A percentile compares a stretch with the other conserved stretches of the same genome.
These are phyloP conservation scores for Anniella stebbinsi DNA, from an alignment of 2,797 vertebrate species.

Conservation along the genomic window DNA sequence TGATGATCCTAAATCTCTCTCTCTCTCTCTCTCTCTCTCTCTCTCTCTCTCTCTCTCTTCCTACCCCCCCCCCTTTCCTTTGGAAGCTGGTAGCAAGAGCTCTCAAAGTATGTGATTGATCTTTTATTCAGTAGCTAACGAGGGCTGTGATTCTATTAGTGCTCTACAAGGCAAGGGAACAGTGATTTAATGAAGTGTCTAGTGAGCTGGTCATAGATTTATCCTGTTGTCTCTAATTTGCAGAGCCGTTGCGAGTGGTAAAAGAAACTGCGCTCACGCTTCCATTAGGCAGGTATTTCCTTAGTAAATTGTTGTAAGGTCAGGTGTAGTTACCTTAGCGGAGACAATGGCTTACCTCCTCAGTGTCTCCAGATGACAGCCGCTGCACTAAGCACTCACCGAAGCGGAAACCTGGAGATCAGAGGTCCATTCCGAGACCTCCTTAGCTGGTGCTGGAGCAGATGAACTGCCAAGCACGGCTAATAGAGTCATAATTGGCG, in stretches of 20 bases:
- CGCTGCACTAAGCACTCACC: constrained; percentile 77
- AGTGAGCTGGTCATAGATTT: constrained; percentile 90
- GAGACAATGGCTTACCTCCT: constrained; percentile 78
- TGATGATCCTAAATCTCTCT: constrained; percentile 87
- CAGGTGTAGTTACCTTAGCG: constrained; percentile 85
- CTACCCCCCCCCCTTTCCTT: constrained; percentile 71
- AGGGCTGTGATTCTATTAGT: constrained; percentile 94
- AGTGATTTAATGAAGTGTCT: constrained; percentile 98
- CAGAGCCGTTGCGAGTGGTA: constrained; percentile 76
- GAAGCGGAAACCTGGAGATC: constrained; percentile 87
- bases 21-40: constrained; percentile 38
- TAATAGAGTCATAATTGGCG: constrained; percentile 99
- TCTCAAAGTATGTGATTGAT: constrained; percentile 92
- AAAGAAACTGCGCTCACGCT: constrained; percentile 73
- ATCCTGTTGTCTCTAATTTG: constrained; percentile 85
- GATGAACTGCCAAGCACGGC: constrained; percentile 94
- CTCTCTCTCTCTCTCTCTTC: constrained; percentile 39
- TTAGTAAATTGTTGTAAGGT: constrained; percentile 89
- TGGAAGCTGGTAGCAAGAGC: constrained; percentile 86
- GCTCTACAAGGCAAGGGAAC: constrained; percentile 89
- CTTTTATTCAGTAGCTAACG: constrained; percentile 95
- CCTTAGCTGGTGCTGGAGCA: constrained; percentile 88
- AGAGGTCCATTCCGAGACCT: constrained; percentile 87
- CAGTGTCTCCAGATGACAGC: constrained; percentile 85
- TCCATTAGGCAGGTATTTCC: constrained; percentile 88